Base-by-base conservation (phyloP, 2,113 vertebrate genomes). In the Ardeotis arabs region DNA sequence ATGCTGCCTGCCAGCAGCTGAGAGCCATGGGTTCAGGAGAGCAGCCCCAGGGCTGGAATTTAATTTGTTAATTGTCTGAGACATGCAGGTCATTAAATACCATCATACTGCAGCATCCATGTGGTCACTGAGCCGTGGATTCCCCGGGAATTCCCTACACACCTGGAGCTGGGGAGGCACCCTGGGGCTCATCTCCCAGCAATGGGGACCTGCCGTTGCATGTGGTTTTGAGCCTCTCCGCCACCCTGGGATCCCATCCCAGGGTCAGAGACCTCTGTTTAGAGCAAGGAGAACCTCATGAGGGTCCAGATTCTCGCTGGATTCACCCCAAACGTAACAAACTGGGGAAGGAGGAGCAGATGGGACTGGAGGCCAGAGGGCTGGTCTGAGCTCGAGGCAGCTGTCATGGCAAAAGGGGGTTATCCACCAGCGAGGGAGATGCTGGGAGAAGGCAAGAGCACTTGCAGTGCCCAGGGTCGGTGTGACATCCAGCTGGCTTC, bases 401-500 rank as follows among this genome's bases (percentile, higher is more conserved):
- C 24, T 1, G 3, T n/a, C n/a, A 45, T 1, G 2, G 1, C 44
- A n/a, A 28, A 63, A 56, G 4, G 13, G 25, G 17, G 2, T 49
- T 77, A 21, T 9, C 16, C 12, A 75, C 19, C 7, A 20, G 44
- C 0, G 1, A 21, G 20, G 7, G 31, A 41, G 14, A 14, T n/a
- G 14, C 19, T 72, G 66, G 27, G 52, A 78, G n/a, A 55, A 63
- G n/a, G 9, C 52, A 76, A 70, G 47, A 96, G 41, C 21, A 19
- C 27, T 62, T 7, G 2, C 60, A 63, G 41, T 28, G 25, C 19
- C 41, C 29, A 15, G 18, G 19, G 7, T 19, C 3, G 0, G 18
- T 41, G 10, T 59, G 29, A 90, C 53, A 75, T 39, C 20, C 24
- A 33, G 4, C n/a, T 2, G 5, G 14, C 28, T 85, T 27, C 33